A percentile compares a stretch with the other conserved stretches of the same genome.
Conservation (phyloP, 2,113 vertebrate species). For the Phasianus colchicus region DNA sequence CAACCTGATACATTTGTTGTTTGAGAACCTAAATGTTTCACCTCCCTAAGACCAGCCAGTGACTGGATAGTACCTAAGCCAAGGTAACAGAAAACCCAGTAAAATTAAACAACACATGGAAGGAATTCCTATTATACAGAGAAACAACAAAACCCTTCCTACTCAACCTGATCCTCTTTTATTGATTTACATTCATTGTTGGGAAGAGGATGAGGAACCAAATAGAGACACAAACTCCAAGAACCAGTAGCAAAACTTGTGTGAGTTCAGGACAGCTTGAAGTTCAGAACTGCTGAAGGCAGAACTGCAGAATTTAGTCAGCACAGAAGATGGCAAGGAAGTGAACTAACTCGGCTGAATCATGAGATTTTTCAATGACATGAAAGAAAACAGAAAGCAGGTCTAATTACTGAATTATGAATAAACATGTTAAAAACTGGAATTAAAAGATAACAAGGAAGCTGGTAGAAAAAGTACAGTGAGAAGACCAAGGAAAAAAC, state of each 20-base stretch:
- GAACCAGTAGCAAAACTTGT: neutral
- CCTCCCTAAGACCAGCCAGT: neutral
- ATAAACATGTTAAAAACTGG: neutral
- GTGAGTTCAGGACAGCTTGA: neutral
- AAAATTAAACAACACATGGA: neutral
- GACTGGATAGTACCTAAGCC: neutral
- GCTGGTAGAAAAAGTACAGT: neutral
- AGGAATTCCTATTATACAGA: neutral
- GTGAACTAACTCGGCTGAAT: neutral
- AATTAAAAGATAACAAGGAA: neutral
- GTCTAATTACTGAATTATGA: neutral
- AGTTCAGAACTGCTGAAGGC: neutral
- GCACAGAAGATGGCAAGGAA: neutral
- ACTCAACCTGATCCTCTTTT: neutral
- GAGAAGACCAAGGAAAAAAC: neutral
- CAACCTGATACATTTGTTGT: neutral
- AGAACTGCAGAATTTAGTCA: neutral
- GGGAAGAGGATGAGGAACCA: neutral
- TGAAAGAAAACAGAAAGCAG: slow-evolving; percentile 1
- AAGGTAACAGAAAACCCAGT: neutral
- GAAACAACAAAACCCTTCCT: neutral
- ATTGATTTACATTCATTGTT: neutral
- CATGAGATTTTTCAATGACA: neutral
- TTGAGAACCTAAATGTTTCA: neutral
- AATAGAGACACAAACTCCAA: neutral